These are phyloP conservation scores for Neuroscelio doddi DNA, from an alignment of 2,888 invertebrate genomes.

Conservation along the genomic window DNA sequence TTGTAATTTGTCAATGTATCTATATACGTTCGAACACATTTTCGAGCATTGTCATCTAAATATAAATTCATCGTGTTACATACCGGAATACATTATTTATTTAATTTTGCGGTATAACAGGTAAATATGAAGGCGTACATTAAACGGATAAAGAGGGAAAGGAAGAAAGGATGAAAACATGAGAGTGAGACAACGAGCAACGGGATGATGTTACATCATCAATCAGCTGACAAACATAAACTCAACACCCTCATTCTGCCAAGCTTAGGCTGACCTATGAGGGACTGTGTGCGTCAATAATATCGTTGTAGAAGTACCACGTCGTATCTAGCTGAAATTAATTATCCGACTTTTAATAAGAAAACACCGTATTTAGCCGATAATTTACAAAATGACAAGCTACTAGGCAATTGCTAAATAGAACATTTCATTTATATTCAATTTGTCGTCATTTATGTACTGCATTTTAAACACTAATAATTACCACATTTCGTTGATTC, in stretches of 20 bases:
- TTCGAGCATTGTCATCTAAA: background rate
- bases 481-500: too few relatives aligned
- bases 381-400: conserved; percentile 7
- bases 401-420: conserved; percentile 2
- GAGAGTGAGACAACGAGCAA: conserved; percentile 45
- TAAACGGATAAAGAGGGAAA: conserved; percentile 4
- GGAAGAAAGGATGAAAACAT: conserved; percentile 25
- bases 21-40: background rate
- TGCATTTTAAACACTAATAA: too few relatives aligned
- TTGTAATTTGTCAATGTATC: background rate
- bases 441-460: too few relatives aligned
- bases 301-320: conserved; percentile 47
- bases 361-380: conserved; percentile 21
- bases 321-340: conserved; percentile 42
- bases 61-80: background rate
- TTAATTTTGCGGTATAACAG: background rate
- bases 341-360: conserved; percentile 45
- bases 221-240: conserved; percentile 71
- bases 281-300: conserved; percentile 48
- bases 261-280: conserved; percentile 52
- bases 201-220: conserved; percentile 70
- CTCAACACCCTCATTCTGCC: conserved; percentile 65
- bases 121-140: background rate
- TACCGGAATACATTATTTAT: background rate
- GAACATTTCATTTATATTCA: too few relatives aligned